These are phyloP conservation scores for Protobothrops flavoviridis DNA, from an alignment of 2,113 vertebrate species.

Conservation along the genomic window DNA sequence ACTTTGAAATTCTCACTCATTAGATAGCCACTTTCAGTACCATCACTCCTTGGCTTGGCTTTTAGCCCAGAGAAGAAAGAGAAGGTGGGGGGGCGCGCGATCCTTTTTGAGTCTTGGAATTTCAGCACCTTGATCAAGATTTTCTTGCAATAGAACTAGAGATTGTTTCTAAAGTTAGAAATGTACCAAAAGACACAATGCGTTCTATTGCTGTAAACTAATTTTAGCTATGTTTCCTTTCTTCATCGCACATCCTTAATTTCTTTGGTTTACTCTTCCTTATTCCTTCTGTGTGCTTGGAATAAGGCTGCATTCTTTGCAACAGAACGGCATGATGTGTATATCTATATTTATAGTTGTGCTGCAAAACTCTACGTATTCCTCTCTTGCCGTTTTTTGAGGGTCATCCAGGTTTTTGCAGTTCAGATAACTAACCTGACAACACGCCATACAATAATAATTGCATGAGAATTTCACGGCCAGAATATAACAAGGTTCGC, in stretches of 20 bases:
- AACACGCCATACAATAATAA: background rate
- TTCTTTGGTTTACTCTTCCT: background rate
- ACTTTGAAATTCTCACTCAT: background rate
- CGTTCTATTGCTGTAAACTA: background rate
- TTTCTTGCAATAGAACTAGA: background rate
- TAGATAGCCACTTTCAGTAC: background rate
- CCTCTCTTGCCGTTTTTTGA: background rate
- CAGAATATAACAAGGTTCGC: background rate
- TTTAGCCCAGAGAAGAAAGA: background rate
- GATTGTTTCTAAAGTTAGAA: background rate
- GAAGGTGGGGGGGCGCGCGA: rapidly evolving
- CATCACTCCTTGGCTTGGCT: background rate
- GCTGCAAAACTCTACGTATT: background rate
- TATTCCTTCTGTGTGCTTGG: background rate
- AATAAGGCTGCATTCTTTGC: background rate
- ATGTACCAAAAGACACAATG: background rate
- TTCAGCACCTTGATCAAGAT: background rate
- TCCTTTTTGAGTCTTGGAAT: background rate
- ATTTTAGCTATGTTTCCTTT: background rate
- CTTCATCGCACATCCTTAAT: background rate
- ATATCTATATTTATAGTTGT: background rate
- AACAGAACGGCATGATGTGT: background rate
- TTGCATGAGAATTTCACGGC: background rate
- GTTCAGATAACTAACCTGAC: background rate
- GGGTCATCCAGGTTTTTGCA: background rate